Evolutionary conservation across 2,113 vertebrate genomes (phyloP).

Genomic region (Galeopterus variegatus): DNA sequence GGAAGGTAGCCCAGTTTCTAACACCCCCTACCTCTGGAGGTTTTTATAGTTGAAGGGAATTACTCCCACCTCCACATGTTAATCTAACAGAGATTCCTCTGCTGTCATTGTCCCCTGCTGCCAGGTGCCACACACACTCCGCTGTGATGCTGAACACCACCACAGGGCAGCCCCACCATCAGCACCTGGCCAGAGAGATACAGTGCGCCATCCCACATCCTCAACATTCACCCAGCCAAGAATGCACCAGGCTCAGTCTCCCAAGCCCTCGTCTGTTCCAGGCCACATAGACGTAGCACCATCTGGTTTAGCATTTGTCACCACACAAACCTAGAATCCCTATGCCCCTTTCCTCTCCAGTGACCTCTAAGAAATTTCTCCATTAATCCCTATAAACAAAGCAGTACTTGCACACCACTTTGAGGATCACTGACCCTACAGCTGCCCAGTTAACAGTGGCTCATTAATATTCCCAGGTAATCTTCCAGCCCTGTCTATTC

Average conservation of each 20-base stretch:
- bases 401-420: not conserved
- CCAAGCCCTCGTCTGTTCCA: not conserved
- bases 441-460: not conserved
- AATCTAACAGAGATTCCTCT: not conserved
- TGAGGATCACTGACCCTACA: not conserved
- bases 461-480: not conserved
- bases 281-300: not conserved
- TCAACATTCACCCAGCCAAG: not conserved
- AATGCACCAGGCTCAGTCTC: not conserved
- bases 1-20: not conserved
- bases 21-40: not conserved
- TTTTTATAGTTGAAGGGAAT: not conserved
- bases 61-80: not conserved
- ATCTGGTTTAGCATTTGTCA: not conserved
- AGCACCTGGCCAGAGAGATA: not conserved
- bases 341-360: not conserved
- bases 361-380: not conserved
- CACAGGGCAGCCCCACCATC: accelerated
- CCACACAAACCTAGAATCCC: not conserved
- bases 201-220: not conserved
- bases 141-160: not conserved
- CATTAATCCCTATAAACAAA: too few species aligned
- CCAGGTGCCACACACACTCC: not conserved
- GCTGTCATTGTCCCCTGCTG: not conserved
- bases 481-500: not conserved